Evolutionary conservation across 2,888 invertebrate species (phyloP), one percentile per base, ranked within the genome.

Genomic region (Ochlodes sylvanus): DNA sequence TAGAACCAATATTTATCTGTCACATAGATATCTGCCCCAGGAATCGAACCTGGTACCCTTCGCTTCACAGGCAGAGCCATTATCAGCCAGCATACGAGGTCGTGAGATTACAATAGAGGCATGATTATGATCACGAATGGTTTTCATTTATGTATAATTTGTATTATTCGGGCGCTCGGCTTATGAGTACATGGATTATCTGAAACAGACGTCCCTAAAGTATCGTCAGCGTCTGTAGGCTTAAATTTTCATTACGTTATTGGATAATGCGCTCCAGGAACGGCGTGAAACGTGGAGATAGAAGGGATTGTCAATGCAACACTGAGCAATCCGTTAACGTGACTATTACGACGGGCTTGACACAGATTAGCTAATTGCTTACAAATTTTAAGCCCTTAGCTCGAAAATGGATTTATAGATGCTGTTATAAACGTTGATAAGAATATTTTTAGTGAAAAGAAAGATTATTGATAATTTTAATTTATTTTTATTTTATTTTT

Each of bases 231-330:
- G 85, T 81, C 86, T 86, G 84, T 87, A 87, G 89, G 91, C 91
- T 92, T 92, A 92, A 92, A 92, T 92, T 90, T 92, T 93, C 92
- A 92, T 92, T 91, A 92, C 90, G 90, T 90, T 92, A 92, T 92
- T 90, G 92, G 90, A 92, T 92, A 91, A 92, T 92, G 88, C 90
- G 85, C 85, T 85, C 84, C 83, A 81, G 80, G 78, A 78, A 81
- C 82, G 80, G 88, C 89, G 86, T 90, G 90, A 90, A 86, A 77
- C 82, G 73, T 73, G 69, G 84, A 88, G 92, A 92, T 92, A 92
- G 87, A 85, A 83, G 75, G 88, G 91, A 90, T 92, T 89, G 85
- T 88, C 83, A 81, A 91, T 92, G 92, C 91, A 89, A 92, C 89
- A 87, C 81, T 91, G 92, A 91, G 78, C 92, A 91, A 85, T 89